A percentile compares a stretch with the other conserved stretches of the same genome.
Conservation (phyloP, 2,888 invertebrate genomes). For the Sinopyrophorus schimmeli region DNA sequence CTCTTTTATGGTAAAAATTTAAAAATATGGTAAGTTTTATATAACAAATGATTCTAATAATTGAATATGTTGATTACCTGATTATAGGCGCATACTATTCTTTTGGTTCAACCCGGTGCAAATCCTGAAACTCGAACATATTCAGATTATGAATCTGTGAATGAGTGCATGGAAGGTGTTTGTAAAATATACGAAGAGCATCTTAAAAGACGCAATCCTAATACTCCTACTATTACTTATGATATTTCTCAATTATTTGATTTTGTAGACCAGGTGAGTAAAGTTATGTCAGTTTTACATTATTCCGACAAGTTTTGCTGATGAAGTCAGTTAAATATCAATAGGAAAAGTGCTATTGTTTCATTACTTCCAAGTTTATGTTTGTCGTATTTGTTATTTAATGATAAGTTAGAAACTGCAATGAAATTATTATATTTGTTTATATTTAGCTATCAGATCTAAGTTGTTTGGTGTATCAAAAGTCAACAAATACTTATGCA, state of each 20-base stretch:
- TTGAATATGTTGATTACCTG: constrained; percentile 17
- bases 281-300: too few relatives aligned
- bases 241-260: constrained; percentile 98
- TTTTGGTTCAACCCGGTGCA: constrained; percentile 90
- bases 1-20: too few relatives aligned
- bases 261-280: constrained; percentile 87
- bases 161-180: constrained; percentile 98
- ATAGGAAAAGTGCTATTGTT: too few relatives aligned
- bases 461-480: constrained; percentile 95
- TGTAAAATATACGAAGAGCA: constrained; percentile 99
- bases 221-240: constrained; percentile 96
- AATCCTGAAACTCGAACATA: constrained; percentile 97
- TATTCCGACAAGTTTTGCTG: too few relatives aligned
- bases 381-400: not conserved
- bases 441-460: constrained; percentile 77
- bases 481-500: constrained; percentile 92
- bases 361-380: too few relatives aligned
- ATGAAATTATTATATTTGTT: constrained; percentile 6
- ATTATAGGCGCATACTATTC: constrained; percentile 93
- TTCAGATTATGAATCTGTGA: constrained; percentile 97
- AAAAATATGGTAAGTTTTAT: not conserved
- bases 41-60: not conserved
- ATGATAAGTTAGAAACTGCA: constrained; percentile 1
- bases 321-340: too few relatives aligned
- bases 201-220: constrained; percentile 91